These are phyloP conservation scores for Harpalus rufipes DNA, from an alignment of 2,888 invertebrate species.

Conservation along the genomic window DNA sequence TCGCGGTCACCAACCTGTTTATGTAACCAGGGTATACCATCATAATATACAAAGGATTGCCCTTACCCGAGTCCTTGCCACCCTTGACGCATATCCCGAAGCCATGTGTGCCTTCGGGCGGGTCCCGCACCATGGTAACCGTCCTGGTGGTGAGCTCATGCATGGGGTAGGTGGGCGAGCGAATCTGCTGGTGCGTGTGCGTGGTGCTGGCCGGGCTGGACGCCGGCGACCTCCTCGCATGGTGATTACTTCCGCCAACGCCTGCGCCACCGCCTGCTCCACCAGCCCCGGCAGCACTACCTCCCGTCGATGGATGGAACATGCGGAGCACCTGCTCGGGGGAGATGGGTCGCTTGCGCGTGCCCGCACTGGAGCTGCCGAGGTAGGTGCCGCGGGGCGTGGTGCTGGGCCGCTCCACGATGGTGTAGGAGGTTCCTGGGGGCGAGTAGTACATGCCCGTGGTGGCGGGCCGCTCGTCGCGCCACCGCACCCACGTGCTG, in stretches of 20 bases:
- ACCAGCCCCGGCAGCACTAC: slow-evolving; percentile 69
- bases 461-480: slow-evolving; percentile 72
- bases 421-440: slow-evolving; percentile 93
- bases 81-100: slow-evolving; percentile 96
- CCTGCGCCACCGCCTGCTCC: no score
- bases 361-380: slow-evolving; percentile 78
- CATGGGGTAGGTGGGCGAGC: slow-evolving; percentile 79
- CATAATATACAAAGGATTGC: background rate
- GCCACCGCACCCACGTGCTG: slow-evolving; percentile 72
- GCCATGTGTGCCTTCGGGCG: slow-evolving; percentile 88
- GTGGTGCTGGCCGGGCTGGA: slow-evolving; percentile 90
- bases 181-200: slow-evolving; percentile 74
- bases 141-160: slow-evolving; percentile 90
- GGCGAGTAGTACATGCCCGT: slow-evolving; percentile 91
- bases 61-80: slow-evolving; percentile 91
- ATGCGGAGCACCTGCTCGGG: slow-evolving; percentile 85
- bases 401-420: slow-evolving; percentile 85
- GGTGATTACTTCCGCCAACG: slow-evolving; percentile 32
- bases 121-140: slow-evolving; percentile 91
- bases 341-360: slow-evolving; percentile 88
- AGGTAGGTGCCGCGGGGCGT: slow-evolving; percentile 82
- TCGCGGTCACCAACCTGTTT: no score
- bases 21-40: no score
- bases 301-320: slow-evolving; percentile 72
- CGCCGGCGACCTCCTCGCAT: slow-evolving; percentile 81